Evolutionary conservation across 2,888 invertebrate genomes (phyloP).

Genomic region (Eupsilia transversa): DNA sequence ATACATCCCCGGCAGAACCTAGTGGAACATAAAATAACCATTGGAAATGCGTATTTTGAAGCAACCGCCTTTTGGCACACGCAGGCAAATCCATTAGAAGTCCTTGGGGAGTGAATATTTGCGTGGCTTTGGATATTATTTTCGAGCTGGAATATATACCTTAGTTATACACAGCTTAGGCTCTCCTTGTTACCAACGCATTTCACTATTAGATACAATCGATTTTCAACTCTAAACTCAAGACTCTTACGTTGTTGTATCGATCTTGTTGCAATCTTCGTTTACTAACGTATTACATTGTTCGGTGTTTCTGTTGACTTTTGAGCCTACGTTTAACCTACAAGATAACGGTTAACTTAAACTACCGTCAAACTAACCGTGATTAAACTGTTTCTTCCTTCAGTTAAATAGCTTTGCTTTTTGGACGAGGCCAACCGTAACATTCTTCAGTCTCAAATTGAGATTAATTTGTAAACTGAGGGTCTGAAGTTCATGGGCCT

Average conservation of each 20-base stretch:
- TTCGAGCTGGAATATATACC: conserved; percentile 3
- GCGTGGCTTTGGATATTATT: conserved; percentile 29
- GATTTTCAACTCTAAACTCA: conserved; percentile 13
- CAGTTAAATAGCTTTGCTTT: conserved; percentile 32
- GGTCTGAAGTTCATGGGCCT: conserved; percentile 50
- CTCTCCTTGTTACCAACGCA: background rate
- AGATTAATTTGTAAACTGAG: conserved; percentile 59
- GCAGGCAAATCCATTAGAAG: conserved; percentile 35
- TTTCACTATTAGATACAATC: background rate
- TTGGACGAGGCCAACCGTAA: conserved; percentile 27
- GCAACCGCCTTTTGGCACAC: conserved; percentile 28
- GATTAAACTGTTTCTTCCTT: conserved; percentile 8
- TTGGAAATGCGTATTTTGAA: conserved; percentile 25
- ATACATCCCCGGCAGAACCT: background rate
- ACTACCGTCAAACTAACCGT: background rate
- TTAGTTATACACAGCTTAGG: background rate
- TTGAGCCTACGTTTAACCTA: conserved; percentile 2
- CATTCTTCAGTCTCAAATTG: conserved; percentile 50
- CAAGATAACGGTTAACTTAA: background rate
- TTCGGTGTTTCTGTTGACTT: conserved; percentile 16
- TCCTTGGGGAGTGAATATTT: conserved; percentile 42
- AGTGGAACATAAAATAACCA: conserved; percentile 17
- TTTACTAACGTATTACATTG: conserved; percentile 17
- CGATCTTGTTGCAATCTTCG: background rate
- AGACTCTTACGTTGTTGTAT: background rate